Conservation (phyloP, 2,797 vertebrate genomes). For the Ptychobarbus kaznakovi region DNA sequence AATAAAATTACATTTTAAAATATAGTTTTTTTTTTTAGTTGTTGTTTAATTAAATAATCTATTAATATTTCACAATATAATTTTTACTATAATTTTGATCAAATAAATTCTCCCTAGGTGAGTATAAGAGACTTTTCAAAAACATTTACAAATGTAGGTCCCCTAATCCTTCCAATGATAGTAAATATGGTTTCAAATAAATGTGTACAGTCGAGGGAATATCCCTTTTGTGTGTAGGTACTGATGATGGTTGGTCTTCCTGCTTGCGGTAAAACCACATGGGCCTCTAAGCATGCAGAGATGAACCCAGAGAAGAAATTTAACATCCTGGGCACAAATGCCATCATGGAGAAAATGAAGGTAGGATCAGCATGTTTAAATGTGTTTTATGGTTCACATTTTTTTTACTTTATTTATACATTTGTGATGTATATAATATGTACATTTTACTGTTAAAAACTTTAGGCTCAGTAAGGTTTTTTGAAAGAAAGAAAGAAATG, state of each 20-base stretch:
- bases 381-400: not conserved
- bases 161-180: not conserved
- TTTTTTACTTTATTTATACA: not conserved
- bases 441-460: not conserved
- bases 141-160: not conserved
- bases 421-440: not conserved
- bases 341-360: slow-evolving; percentile 97
- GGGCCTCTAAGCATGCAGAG: slow-evolving; percentile 85
- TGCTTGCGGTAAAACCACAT: slow-evolving; percentile 86
- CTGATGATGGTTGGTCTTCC: slow-evolving; percentile 90
- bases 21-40: not conserved
- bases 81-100: not conserved
- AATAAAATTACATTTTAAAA: not conserved
- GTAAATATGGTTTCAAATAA: too few relatives aligned
- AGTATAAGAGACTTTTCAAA: not conserved
- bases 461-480: not conserved
- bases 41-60: not conserved
- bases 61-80: not conserved
- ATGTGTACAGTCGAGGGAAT: not conserved
- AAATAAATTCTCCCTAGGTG: not conserved
- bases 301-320: slow-evolving; percentile 88
- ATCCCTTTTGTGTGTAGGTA: slow-evolving; percentile 81
- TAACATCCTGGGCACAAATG: slow-evolving; percentile 92
- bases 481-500: not conserved
- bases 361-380: slow-evolving; percentile 65